Conservation (phyloP, 2,888 invertebrate species). For the Cephalotes varians region DNA sequence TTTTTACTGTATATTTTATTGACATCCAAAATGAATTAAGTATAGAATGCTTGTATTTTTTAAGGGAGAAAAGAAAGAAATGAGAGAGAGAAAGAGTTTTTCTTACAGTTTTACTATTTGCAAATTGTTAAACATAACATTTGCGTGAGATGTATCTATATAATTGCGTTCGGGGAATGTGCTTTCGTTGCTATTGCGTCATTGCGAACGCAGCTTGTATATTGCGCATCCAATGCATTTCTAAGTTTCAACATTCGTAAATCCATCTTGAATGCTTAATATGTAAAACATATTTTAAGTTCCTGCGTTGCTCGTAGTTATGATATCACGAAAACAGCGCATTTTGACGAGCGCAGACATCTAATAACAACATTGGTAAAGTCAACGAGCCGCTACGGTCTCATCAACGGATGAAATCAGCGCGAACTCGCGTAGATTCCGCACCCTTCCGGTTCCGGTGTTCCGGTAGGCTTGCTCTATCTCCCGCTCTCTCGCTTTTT, state of each 20-base stretch:
- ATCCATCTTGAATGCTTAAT: neutral
- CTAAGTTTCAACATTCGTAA: neutral
- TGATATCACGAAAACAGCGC: neutral
- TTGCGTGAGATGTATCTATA: neutral
- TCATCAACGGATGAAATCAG: constrained; percentile 83
- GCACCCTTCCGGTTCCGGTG: constrained; percentile 86
- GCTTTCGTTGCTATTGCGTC: too few species aligned
- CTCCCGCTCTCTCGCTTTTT: constrained; percentile 51
- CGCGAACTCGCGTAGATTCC: constrained; percentile 83
- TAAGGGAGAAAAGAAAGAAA: too few species aligned
- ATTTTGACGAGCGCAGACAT: neutral
- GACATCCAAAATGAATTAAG: neutral
- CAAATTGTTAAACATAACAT: neutral
- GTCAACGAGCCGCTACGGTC: constrained; percentile 65
- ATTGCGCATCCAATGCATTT: neutral
- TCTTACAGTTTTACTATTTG: neutral
- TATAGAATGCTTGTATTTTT: neutral
- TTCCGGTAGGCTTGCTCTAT: constrained; percentile 85
- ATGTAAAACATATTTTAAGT: neutral
- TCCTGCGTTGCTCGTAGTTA: neutral
- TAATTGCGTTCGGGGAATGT: too few species aligned
- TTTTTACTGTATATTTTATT: too few species aligned
- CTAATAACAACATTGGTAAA: constrained; percentile 57
- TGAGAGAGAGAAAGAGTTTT: too few species aligned
- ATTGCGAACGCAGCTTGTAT: too few species aligned